Evolutionary conservation across 2,797 vertebrate species (phyloP), one percentile per base, ranked within the genome.

Genomic region (Staurois parvus): DNA sequence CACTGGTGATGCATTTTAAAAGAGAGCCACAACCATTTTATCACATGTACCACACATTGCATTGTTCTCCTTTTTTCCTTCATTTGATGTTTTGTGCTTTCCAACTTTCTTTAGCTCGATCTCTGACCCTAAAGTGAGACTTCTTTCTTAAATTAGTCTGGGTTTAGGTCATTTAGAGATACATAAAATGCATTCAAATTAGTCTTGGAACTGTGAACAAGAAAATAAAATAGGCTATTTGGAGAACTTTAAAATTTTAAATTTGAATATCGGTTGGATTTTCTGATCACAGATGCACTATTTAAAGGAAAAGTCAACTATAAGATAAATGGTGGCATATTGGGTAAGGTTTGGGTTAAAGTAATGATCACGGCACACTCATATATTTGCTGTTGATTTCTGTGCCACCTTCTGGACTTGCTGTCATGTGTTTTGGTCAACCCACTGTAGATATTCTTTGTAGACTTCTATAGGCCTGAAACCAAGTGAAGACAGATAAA

Each of bases 51-150:
- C 29, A 48, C 5, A 12, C 76, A 48, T 79, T 79, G 68, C 40
- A 72, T n/a, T 19, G 28, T 2, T 62, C 10, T 66, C 11, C 9
- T 29, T 29, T 29, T 84, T 32, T 48, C 30, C 66, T 48, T 34
- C 30, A 74, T 85, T 77, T 64, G 67, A 52, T 78, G 32, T n/a
- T 52, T 73, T 52, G 69, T 52, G 40, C 32, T 73, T 64, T 85
- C 37, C 59, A 79, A 79, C 56, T 79, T 85, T 84, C 66, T 30
- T 84, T 34, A 79, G 28, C 10, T 42, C 19, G 56, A 79, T 79
- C 76, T 85, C 69, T 85, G 76, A 85, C 70, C 84, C 70, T n/a
- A 67, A 67, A 66, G 76, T 85, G 76, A 85, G 76, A 85, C 68
- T 85, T 79, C 32, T 85, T 81, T 84, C 52, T 74, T 79, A 52